Evolutionary conservation across 2,888 invertebrate genomes (phyloP), one percentile per base, ranked within the genome.

Genomic region (Drosophila lutescens): DNA sequence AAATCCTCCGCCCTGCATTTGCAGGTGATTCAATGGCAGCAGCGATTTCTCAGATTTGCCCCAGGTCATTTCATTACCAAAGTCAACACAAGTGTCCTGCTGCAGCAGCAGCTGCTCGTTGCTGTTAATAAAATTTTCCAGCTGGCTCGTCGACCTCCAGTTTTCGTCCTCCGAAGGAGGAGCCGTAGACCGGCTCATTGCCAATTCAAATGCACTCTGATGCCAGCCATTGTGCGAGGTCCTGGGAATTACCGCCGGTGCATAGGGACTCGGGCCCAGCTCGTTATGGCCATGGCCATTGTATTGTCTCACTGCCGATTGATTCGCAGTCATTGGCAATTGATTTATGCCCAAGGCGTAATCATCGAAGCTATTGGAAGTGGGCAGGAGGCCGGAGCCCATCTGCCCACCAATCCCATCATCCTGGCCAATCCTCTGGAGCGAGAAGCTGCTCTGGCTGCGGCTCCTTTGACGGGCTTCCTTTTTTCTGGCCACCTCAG

Each of bases 81-180:
- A 86, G 88, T 86, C 88, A 86, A 85, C 89, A 88, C 53, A 65
- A 73, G 67, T 74, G 70, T 70, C 36, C 65, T 69, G 47, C 12
- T 8, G 9, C 15, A 66, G 20, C 15, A 66, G 20, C 20, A 20
- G 58, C 30, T 71, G 68, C 67, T 49, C 62, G 41, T 49, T 38
- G 58, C 71, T 88, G 78, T 78, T 88, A 83, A 89, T 86, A 82
- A 70, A 75, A 89, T 89, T 88, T 88, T 88, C 86, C 74, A 76
- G 60, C 62, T 88, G 76, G 73, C 69, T 85, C 60, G 71, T 72
- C 59, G 78, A 74, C 60, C 75, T 79, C 79, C 84, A 84, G 69
- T 76, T 73, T 56, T 67, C 83, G 17, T 65, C 30, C 30, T 30
- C 30, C 30, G 8, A 7, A 7, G 30, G 4, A 30, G 58, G 50